Percentiles rank a stretch among this genome's conserved stretches.
Conservation (phyloP, 2,888 invertebrate genomes). For the Plebejus anna region DNA sequence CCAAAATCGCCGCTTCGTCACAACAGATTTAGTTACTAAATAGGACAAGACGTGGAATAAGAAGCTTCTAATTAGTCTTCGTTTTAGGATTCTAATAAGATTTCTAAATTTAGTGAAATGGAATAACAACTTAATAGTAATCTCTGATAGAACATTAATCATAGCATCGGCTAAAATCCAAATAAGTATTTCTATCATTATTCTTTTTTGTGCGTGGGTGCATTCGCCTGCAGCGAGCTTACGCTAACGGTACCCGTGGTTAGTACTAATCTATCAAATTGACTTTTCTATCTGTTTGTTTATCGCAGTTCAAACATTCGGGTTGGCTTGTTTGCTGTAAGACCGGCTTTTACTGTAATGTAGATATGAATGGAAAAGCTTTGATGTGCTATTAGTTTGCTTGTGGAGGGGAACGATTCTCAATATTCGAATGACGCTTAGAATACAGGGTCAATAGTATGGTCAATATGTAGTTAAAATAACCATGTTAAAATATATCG, state of each 20-base stretch:
- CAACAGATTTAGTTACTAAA: too few relatives aligned
- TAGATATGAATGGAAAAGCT: slow-evolving; percentile 8
- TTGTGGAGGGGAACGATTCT: neutral
- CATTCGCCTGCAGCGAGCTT: neutral
- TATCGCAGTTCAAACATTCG: slow-evolving; percentile 15
- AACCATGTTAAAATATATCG: too few relatives aligned
- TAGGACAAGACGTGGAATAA: too few relatives aligned
- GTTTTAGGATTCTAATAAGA: too few relatives aligned
- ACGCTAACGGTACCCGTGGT: neutral
- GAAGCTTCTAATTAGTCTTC: too few relatives aligned
- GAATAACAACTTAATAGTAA: too few relatives aligned
- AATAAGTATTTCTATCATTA: neutral
- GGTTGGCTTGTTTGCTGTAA: neutral
- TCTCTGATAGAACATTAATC: too few relatives aligned
- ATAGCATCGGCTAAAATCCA: neutral
- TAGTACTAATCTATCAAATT: slow-evolving; percentile 15
- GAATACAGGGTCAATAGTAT: too few relatives aligned
- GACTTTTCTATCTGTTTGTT: slow-evolving; percentile 14
- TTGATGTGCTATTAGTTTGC: neutral
- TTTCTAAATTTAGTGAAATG: too few relatives aligned
- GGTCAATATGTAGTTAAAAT: too few relatives aligned
- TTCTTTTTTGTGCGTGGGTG: neutral
- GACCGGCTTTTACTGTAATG: slow-evolving; percentile 14
- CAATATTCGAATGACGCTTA: neutral
- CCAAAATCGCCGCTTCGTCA: too few relatives aligned